phyloP scores from a whole-genome alignment of 2,888 invertebrate genomes.

The Papilio protenor region DNA sequence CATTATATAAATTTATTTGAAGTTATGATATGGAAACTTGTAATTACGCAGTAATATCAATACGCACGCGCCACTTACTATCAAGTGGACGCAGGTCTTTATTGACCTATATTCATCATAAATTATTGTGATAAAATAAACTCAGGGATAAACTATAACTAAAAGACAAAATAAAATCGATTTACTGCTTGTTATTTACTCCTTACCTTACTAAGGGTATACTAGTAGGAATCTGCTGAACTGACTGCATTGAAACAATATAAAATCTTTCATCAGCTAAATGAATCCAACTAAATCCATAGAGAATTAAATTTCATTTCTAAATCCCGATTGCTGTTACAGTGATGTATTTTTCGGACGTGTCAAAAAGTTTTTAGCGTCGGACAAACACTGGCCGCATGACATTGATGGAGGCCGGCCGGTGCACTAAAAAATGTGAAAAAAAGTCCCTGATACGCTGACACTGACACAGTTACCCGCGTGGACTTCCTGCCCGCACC shows the following conservation, averaged over 20 bases:
- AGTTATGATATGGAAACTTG: neutral
- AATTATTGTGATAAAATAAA: neutral
- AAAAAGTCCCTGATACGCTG: slow-evolving; percentile 63
- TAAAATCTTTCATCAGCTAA: neutral
- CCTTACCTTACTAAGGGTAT: too few species aligned
- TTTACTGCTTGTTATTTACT: neutral
- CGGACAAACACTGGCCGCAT: slow-evolving; percentile 45
- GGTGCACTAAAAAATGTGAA: slow-evolving; percentile 50
- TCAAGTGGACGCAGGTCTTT: neutral
- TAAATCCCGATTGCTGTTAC: slow-evolving; percentile 29
- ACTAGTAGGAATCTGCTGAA: too few species aligned
- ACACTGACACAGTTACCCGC: slow-evolving; percentile 78
- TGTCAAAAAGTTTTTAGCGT: slow-evolving; percentile 30
- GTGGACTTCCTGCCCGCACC: slow-evolving; percentile 65
- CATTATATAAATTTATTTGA: too few species aligned
- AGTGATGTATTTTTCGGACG: slow-evolving; percentile 40
- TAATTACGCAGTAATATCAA: neutral
- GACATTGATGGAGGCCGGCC: slow-evolving; percentile 51
- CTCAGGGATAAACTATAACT: neutral
- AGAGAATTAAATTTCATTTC: slow-evolving; percentile 1
- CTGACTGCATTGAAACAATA: neutral
- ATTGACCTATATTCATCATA: neutral
- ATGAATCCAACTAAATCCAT: neutral
- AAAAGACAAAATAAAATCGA: neutral
- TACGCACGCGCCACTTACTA: neutral